Base-by-base conservation (phyloP, 2,797 vertebrate genomes). In the Chromis chromis region DNA sequence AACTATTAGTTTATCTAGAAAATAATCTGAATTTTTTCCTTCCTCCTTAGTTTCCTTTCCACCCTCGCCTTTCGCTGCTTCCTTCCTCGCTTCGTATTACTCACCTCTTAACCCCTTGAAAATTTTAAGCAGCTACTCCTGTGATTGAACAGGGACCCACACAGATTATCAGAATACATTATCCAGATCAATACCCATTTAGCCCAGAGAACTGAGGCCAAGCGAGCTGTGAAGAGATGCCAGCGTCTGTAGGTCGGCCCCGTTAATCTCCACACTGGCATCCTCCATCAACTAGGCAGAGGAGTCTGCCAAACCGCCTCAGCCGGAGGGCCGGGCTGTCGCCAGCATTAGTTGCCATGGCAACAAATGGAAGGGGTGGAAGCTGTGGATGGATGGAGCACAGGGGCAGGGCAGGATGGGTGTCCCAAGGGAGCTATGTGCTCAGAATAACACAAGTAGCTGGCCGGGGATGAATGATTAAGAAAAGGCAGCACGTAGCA, bases 261-360 rank as follows among this genome's bases (percentile, higher is more conserved):
- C 49, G 80, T 82, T 86, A 86, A 88, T 86, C 85, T 74, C 66
- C 66, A 12, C 25, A 24, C 86, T 92, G 92, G 89, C 89, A 89
- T 61, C 82, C 86, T 86, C 76, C 89, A 88, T 91, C 88, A 89
- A 79, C 87, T 40, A 9, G 63, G 58, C 62, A 50, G 62, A 54
- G 64, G 78, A 75, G 76, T 67, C 88, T 87, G 87, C 86, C 87
- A 88, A 85, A 86, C 59, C 7, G 59, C 74, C 69, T 81, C 65
- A 48, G 82, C 79, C 75, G 39, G 83, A 82, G 87, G 89, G 78
- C 84, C 54, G 40, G 82, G 84, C 87, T 79, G 86, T 86, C 74
- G 78, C 89, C 88, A 89, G 79, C 88, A 91, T 91, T 92, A 90
- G 89, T 94, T 64, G 24, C 81, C 88, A 90, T 92, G 85, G 88